phyloP scores from a whole-genome alignment of 2,888 invertebrate genomes.

The Heliconius ismenius region DNA sequence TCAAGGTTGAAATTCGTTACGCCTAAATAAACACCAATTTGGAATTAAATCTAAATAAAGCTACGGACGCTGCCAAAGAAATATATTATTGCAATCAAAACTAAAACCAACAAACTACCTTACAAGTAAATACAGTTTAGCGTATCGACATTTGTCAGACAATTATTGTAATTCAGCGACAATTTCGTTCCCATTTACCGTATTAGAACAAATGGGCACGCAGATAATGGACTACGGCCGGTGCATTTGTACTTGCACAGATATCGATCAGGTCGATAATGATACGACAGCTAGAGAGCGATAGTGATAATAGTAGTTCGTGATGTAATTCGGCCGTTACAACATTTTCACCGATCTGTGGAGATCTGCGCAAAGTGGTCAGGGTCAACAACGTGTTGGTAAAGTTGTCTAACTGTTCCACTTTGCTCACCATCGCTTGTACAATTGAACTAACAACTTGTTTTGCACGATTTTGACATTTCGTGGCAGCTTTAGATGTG shows the following conservation, averaged over 20 bases:
- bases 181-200: conserved; percentile 41
- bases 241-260: conserved; percentile 32
- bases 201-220: conserved; percentile 37
- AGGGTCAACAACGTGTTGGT: conserved; percentile 40
- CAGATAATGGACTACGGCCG: conserved; percentile 35
- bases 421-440: conserved; percentile 35
- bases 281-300: conserved; percentile 32
- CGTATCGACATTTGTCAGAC: background rate
- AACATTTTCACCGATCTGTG: conserved; percentile 38
- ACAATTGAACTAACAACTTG: conserved; percentile 41
- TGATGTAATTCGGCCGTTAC: conserved; percentile 41
- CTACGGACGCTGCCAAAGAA: background rate
- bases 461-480: conserved; percentile 44
- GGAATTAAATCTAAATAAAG: conserved; percentile 1
- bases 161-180: conserved; percentile 25
- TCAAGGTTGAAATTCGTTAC: conserved; percentile 25
- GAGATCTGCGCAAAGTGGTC: conserved; percentile 36
- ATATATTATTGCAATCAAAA: background rate
- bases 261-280: conserved; percentile 37
- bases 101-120: conserved; percentile 1
- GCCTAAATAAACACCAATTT: conserved; percentile 16
- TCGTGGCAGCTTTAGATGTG: conserved; percentile 38
- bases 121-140: conserved; percentile 9
- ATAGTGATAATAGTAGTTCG: conserved; percentile 32
- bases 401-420: conserved; percentile 38